phyloP scores from a whole-genome alignment of 1,140 invertebrate genomes.

The Melanaphis sacchari region DNA sequence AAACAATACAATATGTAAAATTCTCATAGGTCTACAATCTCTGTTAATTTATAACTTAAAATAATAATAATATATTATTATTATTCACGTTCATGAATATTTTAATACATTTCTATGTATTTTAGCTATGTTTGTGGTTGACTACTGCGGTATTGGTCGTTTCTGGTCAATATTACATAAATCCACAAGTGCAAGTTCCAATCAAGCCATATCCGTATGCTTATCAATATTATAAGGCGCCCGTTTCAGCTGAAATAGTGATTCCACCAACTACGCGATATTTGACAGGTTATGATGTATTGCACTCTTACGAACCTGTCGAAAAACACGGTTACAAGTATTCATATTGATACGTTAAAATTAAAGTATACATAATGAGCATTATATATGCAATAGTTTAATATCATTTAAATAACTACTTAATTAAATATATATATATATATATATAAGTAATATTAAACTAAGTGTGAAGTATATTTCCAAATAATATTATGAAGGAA shows the following conservation, averaged over 20 bases:
- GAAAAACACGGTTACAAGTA: conserved; percentile 65
- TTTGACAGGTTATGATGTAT: conserved; percentile 63
- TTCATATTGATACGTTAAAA: conserved; percentile 59
- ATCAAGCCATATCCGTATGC: conserved; percentile 32
- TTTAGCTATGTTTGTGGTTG: conserved; percentile 18
- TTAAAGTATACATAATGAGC: not conserved
- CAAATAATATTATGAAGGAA: not conserved
- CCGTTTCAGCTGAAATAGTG: conserved; percentile 1
- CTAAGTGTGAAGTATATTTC: not conserved
- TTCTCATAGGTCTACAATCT: too few species aligned
- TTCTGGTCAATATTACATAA: conserved; percentile 40
- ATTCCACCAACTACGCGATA: conserved; percentile 62
- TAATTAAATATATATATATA: too few species aligned
- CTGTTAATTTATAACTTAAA: not conserved
- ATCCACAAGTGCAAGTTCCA: not conserved
- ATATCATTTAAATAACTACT: too few species aligned
- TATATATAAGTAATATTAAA: too few species aligned
- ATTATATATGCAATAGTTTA: not conserved
- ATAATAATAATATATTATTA: not conserved
- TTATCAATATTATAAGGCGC: conserved; percentile 32
- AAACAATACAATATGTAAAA: not conserved
- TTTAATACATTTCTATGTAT: not conserved
- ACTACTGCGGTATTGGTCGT: not conserved
- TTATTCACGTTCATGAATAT: not conserved
- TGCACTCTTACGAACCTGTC: conserved; percentile 64